phyloP scores from a whole-genome alignment of 2,888 invertebrate species.

The Drosophila nr. perissopoda region DNA sequence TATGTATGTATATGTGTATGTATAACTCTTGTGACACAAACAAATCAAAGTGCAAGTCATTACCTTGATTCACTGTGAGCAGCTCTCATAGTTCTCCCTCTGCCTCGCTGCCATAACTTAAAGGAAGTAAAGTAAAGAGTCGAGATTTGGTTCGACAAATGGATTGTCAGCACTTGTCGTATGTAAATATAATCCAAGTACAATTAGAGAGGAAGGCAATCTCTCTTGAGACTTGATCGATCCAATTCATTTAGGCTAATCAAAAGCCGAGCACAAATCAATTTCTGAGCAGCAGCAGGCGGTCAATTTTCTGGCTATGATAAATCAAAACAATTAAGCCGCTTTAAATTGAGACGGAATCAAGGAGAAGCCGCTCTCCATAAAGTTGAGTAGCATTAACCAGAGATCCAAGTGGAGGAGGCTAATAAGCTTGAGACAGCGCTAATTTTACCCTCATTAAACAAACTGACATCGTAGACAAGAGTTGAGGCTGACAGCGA shows the following conservation, averaged over 20 bases:
- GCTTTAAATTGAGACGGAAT: conserved; percentile 65
- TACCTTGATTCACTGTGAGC: conserved; percentile 69
- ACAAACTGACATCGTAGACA: conserved; percentile 74
- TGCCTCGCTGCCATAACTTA: conserved; percentile 8
- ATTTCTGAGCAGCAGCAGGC: conserved; percentile 43
- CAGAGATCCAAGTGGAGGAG: conserved; percentile 77
- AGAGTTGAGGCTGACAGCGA: conserved; percentile 49
- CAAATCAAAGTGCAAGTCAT: conserved; percentile 77
- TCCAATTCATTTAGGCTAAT: conserved; percentile 62
- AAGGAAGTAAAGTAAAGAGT: conserved; percentile 27
- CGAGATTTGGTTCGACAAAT: conserved; percentile 25
- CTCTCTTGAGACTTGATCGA: conserved; percentile 20
- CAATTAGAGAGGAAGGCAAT: conserved; percentile 21
- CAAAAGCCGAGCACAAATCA: conserved; percentile 50
- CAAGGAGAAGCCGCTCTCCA: conserved; percentile 55
- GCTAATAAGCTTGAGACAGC: conserved; percentile 80
- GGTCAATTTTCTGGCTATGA: conserved; percentile 35
- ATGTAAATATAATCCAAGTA: conserved; percentile 39
- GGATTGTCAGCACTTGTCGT: conserved; percentile 49
- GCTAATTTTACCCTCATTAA: conserved; percentile 82
- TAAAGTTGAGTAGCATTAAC: conserved; percentile 76
- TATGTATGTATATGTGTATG: conserved; percentile 15
- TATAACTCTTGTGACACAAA: conserved; percentile 61
- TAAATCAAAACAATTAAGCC: conserved; percentile 80
- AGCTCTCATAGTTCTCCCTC: not conserved